Evolutionary conservation across 2,888 invertebrate genomes (phyloP).

Genomic region (Leptinotarsa tumamoca): DNA sequence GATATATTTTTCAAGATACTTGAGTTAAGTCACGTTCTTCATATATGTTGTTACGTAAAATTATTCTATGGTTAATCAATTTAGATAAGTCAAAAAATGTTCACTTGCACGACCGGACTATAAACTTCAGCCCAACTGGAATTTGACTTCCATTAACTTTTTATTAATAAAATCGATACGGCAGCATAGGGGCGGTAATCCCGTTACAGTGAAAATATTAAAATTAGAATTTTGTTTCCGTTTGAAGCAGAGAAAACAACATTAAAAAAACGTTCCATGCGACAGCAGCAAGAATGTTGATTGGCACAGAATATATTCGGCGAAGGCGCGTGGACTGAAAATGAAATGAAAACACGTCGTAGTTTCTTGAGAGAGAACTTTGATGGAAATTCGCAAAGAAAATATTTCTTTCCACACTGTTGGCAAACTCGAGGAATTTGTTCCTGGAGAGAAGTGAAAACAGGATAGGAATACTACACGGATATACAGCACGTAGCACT

Average conservation of each 20-base stretch:
- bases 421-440: neutral
- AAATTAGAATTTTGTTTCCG: neutral
- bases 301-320: neutral
- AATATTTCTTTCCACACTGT: neutral
- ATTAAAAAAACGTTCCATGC: neutral
- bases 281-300: neutral
- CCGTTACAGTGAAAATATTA: neutral
- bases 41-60: too few species aligned
- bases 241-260: neutral
- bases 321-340: neutral
- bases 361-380: neutral
- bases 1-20: too few species aligned
- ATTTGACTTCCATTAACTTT: slow-evolving; percentile 42
- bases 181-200: neutral
- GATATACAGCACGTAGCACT: too few species aligned
- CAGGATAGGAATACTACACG: neutral
- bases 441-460: neutral
- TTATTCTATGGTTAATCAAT: too few species aligned
- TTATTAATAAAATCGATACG: slow-evolving; percentile 42
- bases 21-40: too few species aligned
- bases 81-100: too few species aligned
- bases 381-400: neutral
- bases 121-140: slow-evolving; percentile 25
- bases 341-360: slow-evolving; percentile 1
- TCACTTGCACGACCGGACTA: too few species aligned